Base-by-base conservation (phyloP, 2,888 invertebrate species). In the Craniophora ligustri region DNA sequence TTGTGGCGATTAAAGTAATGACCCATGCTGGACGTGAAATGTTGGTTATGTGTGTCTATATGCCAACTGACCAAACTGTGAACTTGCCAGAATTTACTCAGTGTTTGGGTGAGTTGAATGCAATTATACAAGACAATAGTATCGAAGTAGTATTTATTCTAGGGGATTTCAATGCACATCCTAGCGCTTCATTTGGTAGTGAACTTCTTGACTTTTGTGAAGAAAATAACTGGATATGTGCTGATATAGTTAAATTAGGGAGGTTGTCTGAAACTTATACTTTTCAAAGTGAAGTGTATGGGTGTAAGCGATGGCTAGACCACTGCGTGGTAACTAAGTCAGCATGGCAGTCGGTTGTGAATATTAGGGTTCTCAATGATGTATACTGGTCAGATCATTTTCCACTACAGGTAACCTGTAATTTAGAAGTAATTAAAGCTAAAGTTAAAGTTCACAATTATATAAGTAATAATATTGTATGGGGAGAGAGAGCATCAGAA, bases 301-400 rank as follows among this genome's bases (percentile, higher is more conserved):
- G 26, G 10, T n/a, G 26, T 26, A 26, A 26, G n/a, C 26, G 26
- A n/a, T 26, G 26, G 26, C n/a, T 26, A n/a, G 26, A 26, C 26
- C 26, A 26, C n/a, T 26, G 26, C n/a, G 10, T 26, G n/a, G 26
- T 26, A n/a, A 26, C n/a, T n/a, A n/a, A 26, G n/a, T 26, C 26
- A 26, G 26, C n/a, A n/a, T 35, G 35, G 15, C 18, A 19, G 19
- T n/a, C 35, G 11, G 19, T 35, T n/a, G 11, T 5, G 10, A 16
- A n/a, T 8, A 16, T 35, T n/a, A 32, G n/a, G n/a, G 26, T 26
- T 26, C 26, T n/a, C 26, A n/a, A 26, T 26, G 26, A n/a, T n/a
- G 31, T 32, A 15, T 32, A 32, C 15, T 32, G 31, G 31, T 32
- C 31, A 7, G 14, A 32, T 15, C 31, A 32, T 32, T 32, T 32